A percentile compares a stretch with the other conserved stretches of the same genome.
These are phyloP conservation scores for Meriones unguiculatus DNA, from an alignment of 2,113 vertebrate genomes.

Conservation along the genomic window DNA sequence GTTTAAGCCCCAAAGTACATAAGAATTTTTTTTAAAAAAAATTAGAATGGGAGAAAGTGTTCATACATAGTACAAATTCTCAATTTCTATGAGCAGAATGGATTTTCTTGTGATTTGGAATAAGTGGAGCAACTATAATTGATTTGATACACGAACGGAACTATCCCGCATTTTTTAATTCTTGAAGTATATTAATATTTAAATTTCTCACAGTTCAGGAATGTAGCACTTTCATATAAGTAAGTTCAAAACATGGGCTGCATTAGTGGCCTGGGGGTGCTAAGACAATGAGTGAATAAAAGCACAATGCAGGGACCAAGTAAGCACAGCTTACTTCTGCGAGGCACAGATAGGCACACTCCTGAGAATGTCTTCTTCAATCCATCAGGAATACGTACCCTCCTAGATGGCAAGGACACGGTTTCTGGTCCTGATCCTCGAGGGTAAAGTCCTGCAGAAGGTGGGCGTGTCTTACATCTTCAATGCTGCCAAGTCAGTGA, in stretches of 20 bases:
- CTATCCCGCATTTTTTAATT: conserved; percentile 4
- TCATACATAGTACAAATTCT: background rate
- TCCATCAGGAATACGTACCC: background rate
- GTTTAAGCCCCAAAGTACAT: background rate
- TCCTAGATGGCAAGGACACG: background rate
- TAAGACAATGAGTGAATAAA: background rate
- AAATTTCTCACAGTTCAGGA: conserved; percentile 15
- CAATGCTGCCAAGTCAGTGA: background rate
- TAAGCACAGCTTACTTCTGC: background rate
- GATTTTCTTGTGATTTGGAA: conserved; percentile 38
- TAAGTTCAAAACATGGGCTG: background rate
- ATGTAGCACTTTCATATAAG: background rate
- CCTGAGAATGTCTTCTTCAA: background rate
- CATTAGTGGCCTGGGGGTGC: background rate
- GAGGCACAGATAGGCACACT: background rate
- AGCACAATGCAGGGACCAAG: background rate
- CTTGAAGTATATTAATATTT: background rate
- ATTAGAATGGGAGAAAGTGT: background rate
- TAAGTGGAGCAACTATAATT: conserved; percentile 17
- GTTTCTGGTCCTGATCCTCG: background rate
- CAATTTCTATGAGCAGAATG: background rate
- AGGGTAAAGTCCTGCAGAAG: background rate
- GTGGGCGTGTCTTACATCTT: background rate
- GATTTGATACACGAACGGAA: background rate
- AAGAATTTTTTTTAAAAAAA: background rate